Evolutionary conservation across 30 jellyfish, hydroid and myxozoan species (phyloP), one percentile per base, ranked within the genome.

Genomic region (Sanderia malayensis): DNA sequence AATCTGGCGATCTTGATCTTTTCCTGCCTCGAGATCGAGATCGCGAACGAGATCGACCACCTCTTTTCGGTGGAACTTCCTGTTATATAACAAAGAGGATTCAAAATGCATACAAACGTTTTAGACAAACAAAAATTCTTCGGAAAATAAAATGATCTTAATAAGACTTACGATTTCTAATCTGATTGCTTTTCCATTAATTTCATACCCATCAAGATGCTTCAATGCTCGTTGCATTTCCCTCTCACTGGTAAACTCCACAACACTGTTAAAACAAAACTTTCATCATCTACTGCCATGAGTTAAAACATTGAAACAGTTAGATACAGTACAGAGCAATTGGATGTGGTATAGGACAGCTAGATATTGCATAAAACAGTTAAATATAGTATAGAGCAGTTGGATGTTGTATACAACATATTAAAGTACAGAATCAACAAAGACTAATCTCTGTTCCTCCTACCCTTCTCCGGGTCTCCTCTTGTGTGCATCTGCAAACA

Each of bases 401-500:
- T n/a, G n/a, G n/a, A n/a, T n/a, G n/a, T n/a, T n/a, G n/a, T n/a
- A n/a, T n/a, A n/a, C n/a, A n/a, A n/a, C n/a, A n/a, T n/a, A n/a
- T n/a, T n/a, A n/a, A n/a, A n/a, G n/a, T n/a, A n/a, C n/a, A n/a
- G n/a, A n/a, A n/a, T n/a, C n/a, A n/a, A n/a, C n/a, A n/a, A n/a
- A n/a, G n/a, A n/a, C n/a, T n/a, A n/a, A n/a, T n/a, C n/a, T n/a
- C n/a, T n/a, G n/a, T n/a, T n/a, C n/a, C n/a, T n/a, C n/a, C 64
- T 63, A 89, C 97, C 95, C 97, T 69, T 89, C 97, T 33, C 97
- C 97, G 1, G 80, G 63, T n/a, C 87, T 61, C 24, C 70, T 55
- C 52, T 79, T 83, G 82, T 89, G 97, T 9, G 97, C 97, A 83
- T 89, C 97, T 8, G 97, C 92, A 44, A 74, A 89, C 22, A 77